A percentile compares a stretch with the other conserved stretches of the same genome.
Evolutionary conservation across 2,888 invertebrate genomes (phyloP).

Genomic region (Drosophila mayaguana): DNA sequence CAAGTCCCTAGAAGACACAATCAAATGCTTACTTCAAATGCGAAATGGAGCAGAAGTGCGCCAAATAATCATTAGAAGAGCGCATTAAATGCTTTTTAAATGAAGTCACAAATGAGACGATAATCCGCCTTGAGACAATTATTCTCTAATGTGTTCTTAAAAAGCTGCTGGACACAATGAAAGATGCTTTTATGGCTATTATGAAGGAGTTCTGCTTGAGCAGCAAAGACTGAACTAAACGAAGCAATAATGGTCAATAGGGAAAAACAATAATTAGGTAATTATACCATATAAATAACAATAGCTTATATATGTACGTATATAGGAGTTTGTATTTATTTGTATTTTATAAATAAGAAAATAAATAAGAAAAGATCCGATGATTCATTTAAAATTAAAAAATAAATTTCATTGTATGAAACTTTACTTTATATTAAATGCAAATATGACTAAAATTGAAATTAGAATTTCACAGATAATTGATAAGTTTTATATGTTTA

Average conservation of each 20-base stretch:
- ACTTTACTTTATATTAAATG: too few relatives aligned
- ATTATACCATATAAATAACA: too few relatives aligned
- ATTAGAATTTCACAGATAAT: too few relatives aligned
- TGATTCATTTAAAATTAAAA: too few relatives aligned
- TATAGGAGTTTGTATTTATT: not conserved
- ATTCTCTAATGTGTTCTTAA: not conserved
- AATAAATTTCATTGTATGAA: too few relatives aligned
- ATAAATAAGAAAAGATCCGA: too few relatives aligned
- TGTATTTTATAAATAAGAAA: too few relatives aligned
- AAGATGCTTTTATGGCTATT: not conserved
- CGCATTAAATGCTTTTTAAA: slow-evolving; percentile 7
- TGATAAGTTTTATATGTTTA: too few relatives aligned
- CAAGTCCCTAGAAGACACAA: slow-evolving; percentile 9
- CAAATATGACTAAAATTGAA: too few relatives aligned
- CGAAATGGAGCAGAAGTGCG: slow-evolving; percentile 1
- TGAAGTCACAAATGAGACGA: slow-evolving; percentile 12
- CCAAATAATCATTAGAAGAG: slow-evolving; percentile 18
- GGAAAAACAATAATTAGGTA: too few relatives aligned
- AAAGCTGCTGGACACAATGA: not conserved
- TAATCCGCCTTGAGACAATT: not conserved
- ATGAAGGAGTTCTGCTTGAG: not conserved
- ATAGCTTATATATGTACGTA: not conserved
- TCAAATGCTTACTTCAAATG: slow-evolving; percentile 12
- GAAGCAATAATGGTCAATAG: not conserved
- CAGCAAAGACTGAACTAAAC: not conserved